Conservation (phyloP, 2,888 invertebrate species). For the Heliconius ismenius region DNA sequence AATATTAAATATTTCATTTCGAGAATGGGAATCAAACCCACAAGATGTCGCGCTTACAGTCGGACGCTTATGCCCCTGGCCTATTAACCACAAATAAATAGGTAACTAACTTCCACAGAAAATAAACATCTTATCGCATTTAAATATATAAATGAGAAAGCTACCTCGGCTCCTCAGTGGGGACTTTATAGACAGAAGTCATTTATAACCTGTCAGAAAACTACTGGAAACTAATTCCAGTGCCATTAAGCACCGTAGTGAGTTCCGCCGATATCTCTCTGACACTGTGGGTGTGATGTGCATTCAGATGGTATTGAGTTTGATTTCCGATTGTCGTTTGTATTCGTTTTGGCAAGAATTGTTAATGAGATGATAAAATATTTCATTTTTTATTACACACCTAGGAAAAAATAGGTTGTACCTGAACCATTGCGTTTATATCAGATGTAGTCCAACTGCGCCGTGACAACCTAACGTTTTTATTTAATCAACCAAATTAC, state of each 20-base stretch:
- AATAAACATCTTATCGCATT: slow-evolving; percentile 15
- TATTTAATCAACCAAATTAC: not conserved
- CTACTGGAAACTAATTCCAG: slow-evolving; percentile 37
- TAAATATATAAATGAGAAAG: slow-evolving; percentile 23
- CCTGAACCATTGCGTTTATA: too few relatives aligned
- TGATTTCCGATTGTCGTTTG: not conserved
- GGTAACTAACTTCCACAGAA: not conserved
- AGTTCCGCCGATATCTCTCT: slow-evolving; percentile 1
- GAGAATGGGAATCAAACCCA: not conserved
- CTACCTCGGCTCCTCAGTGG: not conserved
- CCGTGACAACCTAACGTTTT: not conserved
- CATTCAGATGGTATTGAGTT: not conserved
- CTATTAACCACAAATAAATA: too few relatives aligned
- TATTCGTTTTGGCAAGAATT: not conserved
- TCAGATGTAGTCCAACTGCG: too few relatives aligned
- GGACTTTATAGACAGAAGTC: slow-evolving; percentile 30
- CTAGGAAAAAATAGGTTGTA: too few relatives aligned
- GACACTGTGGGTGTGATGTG: not conserved
- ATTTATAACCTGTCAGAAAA: slow-evolving; percentile 42
- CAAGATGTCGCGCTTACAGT: not conserved
- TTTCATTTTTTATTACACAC: too few relatives aligned
- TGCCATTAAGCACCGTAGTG: slow-evolving; percentile 26
- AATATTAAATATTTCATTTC: not conserved
- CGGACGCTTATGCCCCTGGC: not conserved
- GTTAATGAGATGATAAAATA: too few relatives aligned